Conservation (phyloP, 2,888 invertebrate genomes). For the Ophonus ardosiacus region DNA sequence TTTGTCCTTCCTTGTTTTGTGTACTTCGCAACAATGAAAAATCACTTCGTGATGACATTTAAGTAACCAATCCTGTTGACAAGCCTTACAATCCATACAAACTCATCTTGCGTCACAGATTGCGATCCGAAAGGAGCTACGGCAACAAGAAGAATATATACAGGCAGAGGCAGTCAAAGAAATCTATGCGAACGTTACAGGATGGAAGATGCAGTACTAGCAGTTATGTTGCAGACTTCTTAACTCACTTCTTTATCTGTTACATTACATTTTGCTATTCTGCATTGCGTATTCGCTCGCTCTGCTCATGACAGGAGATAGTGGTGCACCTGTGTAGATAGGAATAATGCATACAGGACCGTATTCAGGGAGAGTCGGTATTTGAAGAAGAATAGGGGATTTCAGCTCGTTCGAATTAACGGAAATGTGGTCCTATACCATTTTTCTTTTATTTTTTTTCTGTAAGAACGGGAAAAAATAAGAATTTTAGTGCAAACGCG, state of each 20-base stretch:
- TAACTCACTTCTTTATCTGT: conserved; percentile 17
- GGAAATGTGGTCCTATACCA: too few relatives aligned
- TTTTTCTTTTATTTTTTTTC: too few relatives aligned
- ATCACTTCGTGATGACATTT: conserved; percentile 10
- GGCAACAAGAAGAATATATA: background rate
- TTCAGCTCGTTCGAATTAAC: too few relatives aligned
- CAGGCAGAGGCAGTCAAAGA: background rate
- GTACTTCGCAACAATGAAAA: background rate
- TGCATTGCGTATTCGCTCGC: conserved; percentile 17
- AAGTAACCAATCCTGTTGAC: conserved; percentile 8
- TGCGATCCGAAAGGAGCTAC: background rate
- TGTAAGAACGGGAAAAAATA: too few relatives aligned
- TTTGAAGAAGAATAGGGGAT: too few relatives aligned
- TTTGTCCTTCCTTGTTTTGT: too few relatives aligned
- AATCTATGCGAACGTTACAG: background rate
- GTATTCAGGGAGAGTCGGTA: background rate
- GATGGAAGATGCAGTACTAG: background rate
- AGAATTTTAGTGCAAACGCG: too few relatives aligned
- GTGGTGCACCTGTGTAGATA: conserved; percentile 33
- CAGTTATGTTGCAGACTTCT: conserved; percentile 5
- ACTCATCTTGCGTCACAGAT: conserved; percentile 1
- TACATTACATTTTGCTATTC: background rate
- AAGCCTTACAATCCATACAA: background rate
- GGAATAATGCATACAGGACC: background rate
- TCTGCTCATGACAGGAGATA: conserved; percentile 1